Base-by-base conservation (phyloP, 2,113 vertebrate genomes). In the Chitala chitala region DNA sequence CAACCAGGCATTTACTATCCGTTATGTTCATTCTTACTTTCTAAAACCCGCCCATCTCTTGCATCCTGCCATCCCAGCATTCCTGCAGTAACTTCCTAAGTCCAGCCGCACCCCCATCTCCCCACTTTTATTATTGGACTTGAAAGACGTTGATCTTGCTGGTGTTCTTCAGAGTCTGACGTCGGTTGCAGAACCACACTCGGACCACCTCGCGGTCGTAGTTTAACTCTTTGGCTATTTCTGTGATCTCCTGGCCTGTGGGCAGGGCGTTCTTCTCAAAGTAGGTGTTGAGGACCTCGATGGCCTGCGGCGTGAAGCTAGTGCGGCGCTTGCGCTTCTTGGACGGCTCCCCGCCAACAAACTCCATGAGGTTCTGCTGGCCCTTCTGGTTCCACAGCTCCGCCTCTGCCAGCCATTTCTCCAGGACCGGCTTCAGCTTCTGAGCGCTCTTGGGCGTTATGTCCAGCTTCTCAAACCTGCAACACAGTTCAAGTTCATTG, bases 361-460 rank as follows among this genome's bases (percentile, higher is more conserved):
- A 98, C 79, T 99, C 96, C 92, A 98, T 95, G 83, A 99, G 89
- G 74, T 95, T 97, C 82, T 99, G 96, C 78, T 97, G 95, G 51
- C 96, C 96, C 40, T 98, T 96, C 77, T 94, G 96, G 85, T 99
- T 97, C 80, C 95, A 94, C 63, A 95, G 93, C 81, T 98, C 96
- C 0, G 96, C 96, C 65, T 99, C 96, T 0, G 93, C 94, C 80
- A 99, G 80, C 96, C 96, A 99, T 79, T 94, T 94, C 86, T 99
- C 96, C 85, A 99, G 77, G 59, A 99, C 96, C 0, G 96, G 96
- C 78, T 98, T 98, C 73, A 99, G 85, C 85, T 99, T 99, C 91
- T 99, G 96, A 17, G 96, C 96, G 1, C 96, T 99, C 86, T 98
- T 99, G 0, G 96, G 95, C 0, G 96, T 98, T 84, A 98, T 98